Base-by-base conservation (phyloP, 2,888 invertebrate species). In the Monoplex corrugatus region DNA sequence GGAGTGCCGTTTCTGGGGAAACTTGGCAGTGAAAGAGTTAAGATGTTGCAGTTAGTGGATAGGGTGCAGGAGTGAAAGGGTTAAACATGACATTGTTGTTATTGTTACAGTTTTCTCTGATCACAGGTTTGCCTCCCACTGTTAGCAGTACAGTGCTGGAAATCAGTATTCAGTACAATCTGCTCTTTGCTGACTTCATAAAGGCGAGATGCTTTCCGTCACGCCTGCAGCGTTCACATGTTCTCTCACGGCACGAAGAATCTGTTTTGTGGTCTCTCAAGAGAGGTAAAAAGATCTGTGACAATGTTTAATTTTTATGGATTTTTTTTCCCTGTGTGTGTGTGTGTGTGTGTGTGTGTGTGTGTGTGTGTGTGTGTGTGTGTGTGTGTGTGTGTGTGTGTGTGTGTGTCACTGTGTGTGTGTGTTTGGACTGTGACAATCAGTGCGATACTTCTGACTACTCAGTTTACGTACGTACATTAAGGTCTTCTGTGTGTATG, bases 141-240 rank as follows among this genome's bases (percentile, higher is more conserved):
- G 57, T 78, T n/a, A 87, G 72, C 0, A 68, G 83, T 19, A 28
- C 89, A 19, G 43, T 57, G 19, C 44, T 89, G n/a, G 92, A 92
- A 63, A 57, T 92, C 43, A 78, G 86, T 6, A 72, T 90, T 3
- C 85, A 91, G 75, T 91, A 91, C 85, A 92, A 92, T 89, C 90
- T 43, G 35, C 35, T 88, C 75, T 87, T 87, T 75, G 38, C 75
- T 6, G 44, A 35, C 2, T 50, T 89, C 8, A 32, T 84, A 45
- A 83, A 86, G 28, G 45, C 8, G 50, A 43, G 72, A 28, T 38
- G n/a, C 19, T 38, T n/a, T 6, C 75, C 50, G 40, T 23, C 78
- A 0, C 28, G 40, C 1, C 75, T 44, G 35, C 83, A 45, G 28
- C 45, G 35, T 2, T 3, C 83, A 45, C 78, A 78, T 23, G 43